Base-by-base conservation (phyloP, 2,797 vertebrate species). In the Sebastes itinus region DNA sequence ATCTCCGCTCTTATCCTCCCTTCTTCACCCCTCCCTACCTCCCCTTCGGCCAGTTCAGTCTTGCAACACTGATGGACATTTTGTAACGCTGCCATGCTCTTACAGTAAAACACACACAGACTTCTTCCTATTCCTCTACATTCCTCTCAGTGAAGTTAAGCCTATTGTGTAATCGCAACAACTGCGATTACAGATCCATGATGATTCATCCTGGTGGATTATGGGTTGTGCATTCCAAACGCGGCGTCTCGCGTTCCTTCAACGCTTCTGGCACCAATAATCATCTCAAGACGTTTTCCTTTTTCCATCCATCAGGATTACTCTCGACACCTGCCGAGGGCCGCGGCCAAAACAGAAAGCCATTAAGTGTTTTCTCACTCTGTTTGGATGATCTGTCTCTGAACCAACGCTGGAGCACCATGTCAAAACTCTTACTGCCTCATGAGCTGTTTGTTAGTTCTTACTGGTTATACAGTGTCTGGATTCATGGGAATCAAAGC, bases 251-350 rank as follows among this genome's bases (percentile, higher is more conserved):
- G 52, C 54, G 62, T 88, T 89, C 86, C 72, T 83, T 52, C 46
- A 27, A 23, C 25, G 18, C 74, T 86, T 83, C 77, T 92, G 91
- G 91, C 88, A 82, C 66, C 59, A 27, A 77, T 65, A 78, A 78
- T 77, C 78, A 82, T 80, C 25, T 61, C 38, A 72, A 13, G 64
- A 76, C 32, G 14, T 88, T 88, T 88, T 92, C 87, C 77, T 55
- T 71, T 88, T 82, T 82, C 80, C 81, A 90, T 92, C 83, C 64
- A 70, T 91, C 90, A 90, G 86, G 90, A 91, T 91, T 88, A 89
- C 65, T 84, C 65, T 78, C 32, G 80, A 88, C 88, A 91, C 86
- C 90, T 89, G 86, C 86, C 70, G 83, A 84, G 73, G 28, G 62
- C 60, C 69, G 4, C 35, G 32, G 87, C 90, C 91, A 91, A 87